A percentile compares a stretch with the other conserved stretches of the same genome.
phyloP scores from a whole-genome alignment of 2,797 vertebrate species.

The Intellagama lesueurii region DNA sequence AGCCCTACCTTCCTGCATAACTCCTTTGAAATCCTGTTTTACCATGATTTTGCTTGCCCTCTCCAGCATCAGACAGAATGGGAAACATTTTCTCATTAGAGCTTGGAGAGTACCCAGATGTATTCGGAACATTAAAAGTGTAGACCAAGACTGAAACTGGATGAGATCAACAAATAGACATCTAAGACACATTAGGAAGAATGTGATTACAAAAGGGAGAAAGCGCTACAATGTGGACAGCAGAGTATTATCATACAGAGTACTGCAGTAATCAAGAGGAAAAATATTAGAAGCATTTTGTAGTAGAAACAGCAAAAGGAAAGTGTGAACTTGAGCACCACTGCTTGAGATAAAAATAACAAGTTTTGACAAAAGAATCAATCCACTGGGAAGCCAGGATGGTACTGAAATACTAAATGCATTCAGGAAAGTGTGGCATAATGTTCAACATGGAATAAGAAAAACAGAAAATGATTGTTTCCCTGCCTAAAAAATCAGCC shows the following conservation, averaged over 20 bases:
- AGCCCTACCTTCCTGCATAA: not conserved
- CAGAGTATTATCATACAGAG: not conserved
- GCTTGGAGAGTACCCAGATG: not conserved
- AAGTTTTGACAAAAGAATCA: constrained; percentile 18
- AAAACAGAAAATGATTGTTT: not conserved
- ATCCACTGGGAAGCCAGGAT: not conserved
- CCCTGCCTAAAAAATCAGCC: not conserved
- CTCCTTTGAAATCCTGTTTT: not conserved
- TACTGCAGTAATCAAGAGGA: not conserved
- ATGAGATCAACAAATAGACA: not conserved
- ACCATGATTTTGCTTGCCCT: not conserved
- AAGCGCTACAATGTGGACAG: not conserved
- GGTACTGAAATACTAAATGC: not conserved
- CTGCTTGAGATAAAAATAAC: not conserved
- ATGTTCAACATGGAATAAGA: not conserved
- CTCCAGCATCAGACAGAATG: not conserved
- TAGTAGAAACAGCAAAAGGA: not conserved
- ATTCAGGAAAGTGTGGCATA: not conserved
- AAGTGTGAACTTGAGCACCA: not conserved
- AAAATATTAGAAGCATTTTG: constrained; percentile 10
- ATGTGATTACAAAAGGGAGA: not conserved
- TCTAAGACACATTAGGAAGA: not conserved
- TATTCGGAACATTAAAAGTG: not conserved
- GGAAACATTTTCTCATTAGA: not conserved
- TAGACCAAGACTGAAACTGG: not conserved